Base-by-base conservation (phyloP, 2,113 vertebrate genomes). In the Chlorodrepanis virens region DNA sequence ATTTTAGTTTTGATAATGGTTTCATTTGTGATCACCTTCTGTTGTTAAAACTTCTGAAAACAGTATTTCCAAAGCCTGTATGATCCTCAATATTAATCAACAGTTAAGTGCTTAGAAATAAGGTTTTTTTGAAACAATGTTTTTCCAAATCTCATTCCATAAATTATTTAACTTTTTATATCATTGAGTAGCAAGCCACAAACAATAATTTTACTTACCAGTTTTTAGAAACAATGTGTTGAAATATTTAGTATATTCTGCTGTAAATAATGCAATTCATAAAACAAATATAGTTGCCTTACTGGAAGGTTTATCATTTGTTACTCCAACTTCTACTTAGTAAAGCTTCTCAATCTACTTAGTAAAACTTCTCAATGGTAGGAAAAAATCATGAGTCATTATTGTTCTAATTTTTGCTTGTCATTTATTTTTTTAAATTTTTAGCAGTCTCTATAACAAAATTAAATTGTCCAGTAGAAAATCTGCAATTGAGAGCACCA, bases 191-290 rank as follows among this genome's bases (percentile, higher is more conserved):
- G 45, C 49, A 78, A 89, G 33, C 33, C 52, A 71, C 8, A 78
- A 23, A 77, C 2, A 37, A 25, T 52, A 90, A 65, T 31, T 12
- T 70, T 89, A 64, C 54, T 61, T 64, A 85, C 14, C 17, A 80
- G 33, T 19, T 69, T 90, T 65, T 50, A 80, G 54, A 95, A 93
- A 86, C 5, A 70, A 29, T 35, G 17, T 59, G 9, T 69, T 93
- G 35, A 93, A 93, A 95, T 86, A 95, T 90, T 83, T 68, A 93
- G 6, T 53, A 57, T 45, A 53, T 74, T 80, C 35, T 70, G 31
- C 19, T 92, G 39, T 64, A 94, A 94, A 90, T 77, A 92, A 85
- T 69, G n/a, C 17, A 88, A 69, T 57, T 33, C 40, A 53, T 64
- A 59, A 72, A 90, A 67, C 7, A 84, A 52, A 83, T 75, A 83